Evolutionary conservation across 2,113 vertebrate species (phyloP), one percentile per base, ranked within the genome.

Genomic region (Brachionichthys hirsutus): DNA sequence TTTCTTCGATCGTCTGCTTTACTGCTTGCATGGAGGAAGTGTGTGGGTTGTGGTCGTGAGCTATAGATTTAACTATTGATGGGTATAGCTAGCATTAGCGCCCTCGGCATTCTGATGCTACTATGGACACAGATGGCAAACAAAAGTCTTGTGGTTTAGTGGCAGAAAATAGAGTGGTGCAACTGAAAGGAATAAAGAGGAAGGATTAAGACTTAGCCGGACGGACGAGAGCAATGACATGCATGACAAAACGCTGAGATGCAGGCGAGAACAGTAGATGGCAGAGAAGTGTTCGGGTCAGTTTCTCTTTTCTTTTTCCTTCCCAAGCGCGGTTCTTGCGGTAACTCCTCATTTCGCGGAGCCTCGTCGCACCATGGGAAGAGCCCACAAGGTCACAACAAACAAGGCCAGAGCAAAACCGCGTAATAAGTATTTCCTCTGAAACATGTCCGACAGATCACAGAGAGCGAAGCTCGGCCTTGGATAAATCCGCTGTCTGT

Each of bases 351-450:
- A 56, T 80, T 85, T 80, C n/a, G 16, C 60, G 42, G 61, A 59
- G 44, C 51, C 54, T 48, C 19, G 13, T 51, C 38, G 71, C 43
- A n/a, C 73, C 74, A 61, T 82, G 75, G 72, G 80, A 83, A 79
- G 78, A 85, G 70, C 72, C 72, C 73, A 83, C 82, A 81, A 85
- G 87, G 87, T 87, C 88, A 87, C 70, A 77, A 72, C 85, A 86
- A 84, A 85, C 81, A 84, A 80, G 75, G 73, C 70, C 69, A 35
- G 51, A 24, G 53, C 64, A 75, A 56, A 62, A 73, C 84, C 85
- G 70, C 83, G 85, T 85, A 81, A 82, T 85, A 79, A 85, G 74
- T 70, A 71, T 89, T 77, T 87, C 71, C 67, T 75, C 77, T 52
- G 40, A 77, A 83, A 83, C 85, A 82, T 59, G 72, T 73, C 76